phyloP scores from a whole-genome alignment of 2,888 invertebrate genomes.

The Scaptomyza cyrtandrae region DNA sequence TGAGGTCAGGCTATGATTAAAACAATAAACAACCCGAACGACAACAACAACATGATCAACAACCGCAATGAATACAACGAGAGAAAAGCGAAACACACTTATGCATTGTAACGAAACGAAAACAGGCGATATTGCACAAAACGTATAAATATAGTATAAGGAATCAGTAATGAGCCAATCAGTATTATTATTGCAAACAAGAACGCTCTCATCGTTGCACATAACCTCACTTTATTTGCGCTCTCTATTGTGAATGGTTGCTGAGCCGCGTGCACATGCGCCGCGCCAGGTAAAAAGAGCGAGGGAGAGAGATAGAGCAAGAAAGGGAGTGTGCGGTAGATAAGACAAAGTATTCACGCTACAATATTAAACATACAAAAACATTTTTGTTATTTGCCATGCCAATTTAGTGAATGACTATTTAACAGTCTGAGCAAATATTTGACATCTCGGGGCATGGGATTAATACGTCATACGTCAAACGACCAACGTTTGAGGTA shows the following conservation, averaged over 20 bases:
- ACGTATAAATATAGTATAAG: conserved; percentile 14
- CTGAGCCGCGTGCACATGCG: conserved; percentile 50
- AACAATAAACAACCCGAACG: conserved; percentile 53
- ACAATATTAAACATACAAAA: conserved; percentile 49
- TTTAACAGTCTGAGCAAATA: conserved; percentile 72
- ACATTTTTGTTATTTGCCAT: conserved; percentile 48
- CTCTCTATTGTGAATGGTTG: conserved; percentile 22
- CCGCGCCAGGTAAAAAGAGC: conserved; percentile 1
- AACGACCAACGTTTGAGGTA: conserved; percentile 28
- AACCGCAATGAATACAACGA: conserved; percentile 40
- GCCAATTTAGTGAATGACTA: conserved; percentile 61
- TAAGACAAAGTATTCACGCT: conserved; percentile 33
- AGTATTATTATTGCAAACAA: conserved; percentile 20
- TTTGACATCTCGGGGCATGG: conserved; percentile 33
- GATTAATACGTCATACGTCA: conserved; percentile 54
- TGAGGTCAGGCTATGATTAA: conserved; percentile 58
- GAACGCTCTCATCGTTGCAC: neutral
- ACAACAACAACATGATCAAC: conserved; percentile 35
- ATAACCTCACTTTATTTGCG: conserved; percentile 32
- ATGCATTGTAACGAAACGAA: conserved; percentile 65
- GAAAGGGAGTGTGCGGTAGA: neutral
- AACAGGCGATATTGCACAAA: conserved; percentile 63
- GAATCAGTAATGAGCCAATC: conserved; percentile 35
- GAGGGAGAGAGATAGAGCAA: conserved; percentile 3
- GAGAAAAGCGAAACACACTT: conserved; percentile 44